Percentiles rank a stretch among this genome's conserved stretches.
phyloP scores from a whole-genome alignment of 2,113 vertebrate species.

The Cricetomys ansorgei region DNA sequence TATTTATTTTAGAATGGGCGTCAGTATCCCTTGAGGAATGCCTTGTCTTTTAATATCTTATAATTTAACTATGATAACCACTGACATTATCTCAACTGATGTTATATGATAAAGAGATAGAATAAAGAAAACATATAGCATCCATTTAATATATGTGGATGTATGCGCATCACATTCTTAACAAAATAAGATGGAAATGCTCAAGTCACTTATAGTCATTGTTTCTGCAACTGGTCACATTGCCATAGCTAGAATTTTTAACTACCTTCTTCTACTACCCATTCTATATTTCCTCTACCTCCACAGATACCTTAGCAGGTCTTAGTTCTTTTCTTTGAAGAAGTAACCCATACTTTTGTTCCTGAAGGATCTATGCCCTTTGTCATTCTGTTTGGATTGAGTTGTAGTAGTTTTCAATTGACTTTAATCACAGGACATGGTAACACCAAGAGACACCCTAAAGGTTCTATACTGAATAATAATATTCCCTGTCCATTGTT shows the following conservation, averaged over 20 bases:
- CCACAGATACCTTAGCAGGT: neutral
- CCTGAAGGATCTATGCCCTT: neutral
- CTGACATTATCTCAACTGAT: neutral
- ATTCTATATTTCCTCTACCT: neutral
- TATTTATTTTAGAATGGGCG: neutral
- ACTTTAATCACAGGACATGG: neutral
- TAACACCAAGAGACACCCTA: neutral
- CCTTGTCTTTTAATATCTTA: neutral
- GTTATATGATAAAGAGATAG: neutral
- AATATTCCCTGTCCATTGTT: neutral
- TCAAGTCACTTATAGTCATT: neutral
- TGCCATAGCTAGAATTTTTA: neutral
- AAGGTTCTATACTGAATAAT: no score
- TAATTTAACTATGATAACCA: neutral
- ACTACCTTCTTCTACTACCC: neutral
- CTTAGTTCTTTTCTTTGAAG: neutral
- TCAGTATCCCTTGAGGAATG: neutral
- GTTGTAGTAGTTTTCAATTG: neutral
- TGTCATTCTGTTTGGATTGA: neutral
- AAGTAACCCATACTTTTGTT: neutral
- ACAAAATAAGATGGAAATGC: neutral
- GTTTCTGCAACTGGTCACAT: neutral
- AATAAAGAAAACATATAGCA: neutral
- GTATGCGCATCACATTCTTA: neutral
- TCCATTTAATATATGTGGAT: neutral